A percentile compares a stretch with the other conserved stretches of the same genome.
phyloP scores from a whole-genome alignment of 2,113 vertebrate genomes.

The Coregonus clupeaformis region DNA sequence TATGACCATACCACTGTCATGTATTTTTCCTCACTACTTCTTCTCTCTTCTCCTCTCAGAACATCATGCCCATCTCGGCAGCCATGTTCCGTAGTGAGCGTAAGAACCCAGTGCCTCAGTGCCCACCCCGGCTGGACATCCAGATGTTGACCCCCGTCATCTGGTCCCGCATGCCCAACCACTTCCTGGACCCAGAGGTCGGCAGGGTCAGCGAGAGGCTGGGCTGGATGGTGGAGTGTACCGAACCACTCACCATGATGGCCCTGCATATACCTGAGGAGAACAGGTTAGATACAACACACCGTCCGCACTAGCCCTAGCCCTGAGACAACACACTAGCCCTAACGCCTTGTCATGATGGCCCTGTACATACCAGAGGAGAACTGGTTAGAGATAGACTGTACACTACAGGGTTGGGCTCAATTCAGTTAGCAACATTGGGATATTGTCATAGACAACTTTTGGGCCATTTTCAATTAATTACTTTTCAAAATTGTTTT shows the following conservation, averaged over 20 bases:
- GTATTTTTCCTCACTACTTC: not conserved
- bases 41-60: slow-evolving; percentile 65
- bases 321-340: no score
- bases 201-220: slow-evolving; percentile 78
- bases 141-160: slow-evolving; percentile 87
- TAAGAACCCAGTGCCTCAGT: slow-evolving; percentile 88
- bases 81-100: slow-evolving; percentile 94
- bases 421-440: no score
- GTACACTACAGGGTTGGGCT: no score
- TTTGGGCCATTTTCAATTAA: not conserved
- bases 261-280: slow-evolving; percentile 93
- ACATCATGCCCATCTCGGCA: slow-evolving; percentile 95
- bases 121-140: slow-evolving; percentile 83
- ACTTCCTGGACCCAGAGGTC: slow-evolving; percentile 80
- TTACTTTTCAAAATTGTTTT: not conserved
- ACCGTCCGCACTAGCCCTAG: no score
- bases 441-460: not conserved
- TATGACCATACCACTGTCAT: no score
- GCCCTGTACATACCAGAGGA: no score
- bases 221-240: slow-evolving; percentile 89
- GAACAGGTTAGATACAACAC: slow-evolving; percentile 79
- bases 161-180: slow-evolving; percentile 93
- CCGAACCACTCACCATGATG: slow-evolving; percentile 91
- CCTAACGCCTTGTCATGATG: no score
- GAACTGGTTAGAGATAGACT: no score